Conservation (phyloP, 2,797 vertebrate species). For the Hydrocynus forskahlii region DNA sequence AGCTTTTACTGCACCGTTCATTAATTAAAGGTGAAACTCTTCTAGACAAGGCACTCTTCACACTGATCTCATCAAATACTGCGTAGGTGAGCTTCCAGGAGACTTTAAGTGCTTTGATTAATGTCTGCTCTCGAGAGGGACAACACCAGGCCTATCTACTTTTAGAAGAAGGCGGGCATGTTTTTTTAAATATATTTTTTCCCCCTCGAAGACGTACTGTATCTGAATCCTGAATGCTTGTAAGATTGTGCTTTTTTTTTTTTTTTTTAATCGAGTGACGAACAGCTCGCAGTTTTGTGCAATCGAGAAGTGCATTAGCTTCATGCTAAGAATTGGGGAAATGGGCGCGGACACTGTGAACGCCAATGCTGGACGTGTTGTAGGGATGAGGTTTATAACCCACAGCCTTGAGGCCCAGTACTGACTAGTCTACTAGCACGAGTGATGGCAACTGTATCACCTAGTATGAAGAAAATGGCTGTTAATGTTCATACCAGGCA, state of each 20-base stretch:
- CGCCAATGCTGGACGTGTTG: background rate
- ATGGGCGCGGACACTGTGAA: background rate
- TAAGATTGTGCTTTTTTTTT: slow-evolving; percentile 36
- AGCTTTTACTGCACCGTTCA: background rate
- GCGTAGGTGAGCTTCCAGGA: slow-evolving; percentile 1
- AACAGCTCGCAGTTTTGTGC: background rate
- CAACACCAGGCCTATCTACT: background rate
- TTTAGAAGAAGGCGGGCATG: background rate
- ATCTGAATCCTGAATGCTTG: background rate
- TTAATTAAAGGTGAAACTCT: slow-evolving; percentile 16
- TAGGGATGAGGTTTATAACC: slow-evolving; percentile 29
- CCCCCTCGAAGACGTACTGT: background rate
- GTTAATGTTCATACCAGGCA: background rate
- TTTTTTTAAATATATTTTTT: background rate
- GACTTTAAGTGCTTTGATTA: slow-evolving; percentile 21
- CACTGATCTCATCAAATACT: background rate
- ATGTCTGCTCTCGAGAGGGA: background rate
- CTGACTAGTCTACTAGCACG: background rate
- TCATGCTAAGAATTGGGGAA: background rate
- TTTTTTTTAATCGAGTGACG: background rate
- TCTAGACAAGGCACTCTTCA: slow-evolving; percentile 17
- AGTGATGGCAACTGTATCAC: slow-evolving; percentile 28
- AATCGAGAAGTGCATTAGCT: slow-evolving; percentile 17
- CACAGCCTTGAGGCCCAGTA: background rate
- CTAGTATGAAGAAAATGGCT: background rate